Evolutionary conservation across 2,113 vertebrate species (phyloP).

Genomic region (Tursiops truncatus): DNA sequence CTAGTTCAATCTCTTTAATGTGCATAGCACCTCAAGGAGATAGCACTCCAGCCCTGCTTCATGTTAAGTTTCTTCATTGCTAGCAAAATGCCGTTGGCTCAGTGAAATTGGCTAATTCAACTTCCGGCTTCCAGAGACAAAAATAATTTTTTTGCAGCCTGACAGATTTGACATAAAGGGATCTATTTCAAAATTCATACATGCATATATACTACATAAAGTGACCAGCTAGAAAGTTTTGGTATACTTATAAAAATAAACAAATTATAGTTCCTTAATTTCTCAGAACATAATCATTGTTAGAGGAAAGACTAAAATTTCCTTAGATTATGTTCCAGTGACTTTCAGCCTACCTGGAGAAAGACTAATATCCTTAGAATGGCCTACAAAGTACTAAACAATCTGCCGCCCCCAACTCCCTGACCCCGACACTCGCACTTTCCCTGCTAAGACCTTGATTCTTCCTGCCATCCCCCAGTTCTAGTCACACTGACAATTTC

Average conservation of each 20-base stretch:
- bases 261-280: background rate
- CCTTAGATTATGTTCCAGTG: background rate
- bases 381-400: background rate
- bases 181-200: slow-evolving; percentile 19
- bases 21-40: background rate
- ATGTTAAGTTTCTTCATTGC: background rate
- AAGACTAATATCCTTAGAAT: background rate
- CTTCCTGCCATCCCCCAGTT: background rate
- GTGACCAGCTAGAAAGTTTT: background rate
- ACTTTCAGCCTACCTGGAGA: background rate
- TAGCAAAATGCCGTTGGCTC: background rate
- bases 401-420: background rate
- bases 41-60: background rate
- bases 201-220: background rate
- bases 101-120: background rate
- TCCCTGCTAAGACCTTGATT: background rate
- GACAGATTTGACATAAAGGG: background rate
- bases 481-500: background rate
- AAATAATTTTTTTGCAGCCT: background rate
- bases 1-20: background rate
- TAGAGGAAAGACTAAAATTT: background rate
- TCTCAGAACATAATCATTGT: background rate
- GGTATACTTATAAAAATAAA: background rate
- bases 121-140: background rate
- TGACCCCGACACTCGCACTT: background rate